phyloP scores from a whole-genome alignment of 2,888 invertebrate species.

The Pedicia rivosa region DNA sequence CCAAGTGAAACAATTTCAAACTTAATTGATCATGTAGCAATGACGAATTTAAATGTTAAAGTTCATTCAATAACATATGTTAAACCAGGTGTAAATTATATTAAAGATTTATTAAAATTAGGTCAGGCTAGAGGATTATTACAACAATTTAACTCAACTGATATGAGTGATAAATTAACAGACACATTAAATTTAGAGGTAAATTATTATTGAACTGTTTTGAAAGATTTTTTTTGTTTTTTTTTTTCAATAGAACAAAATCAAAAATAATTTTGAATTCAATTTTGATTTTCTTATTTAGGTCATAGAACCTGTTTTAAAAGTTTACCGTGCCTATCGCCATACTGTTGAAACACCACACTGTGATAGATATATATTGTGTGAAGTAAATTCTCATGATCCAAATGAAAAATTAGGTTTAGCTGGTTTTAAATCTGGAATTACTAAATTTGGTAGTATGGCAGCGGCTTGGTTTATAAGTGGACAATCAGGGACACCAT shows the following conservation, averaged over 20 bases:
- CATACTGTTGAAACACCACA: slow-evolving; percentile 50
- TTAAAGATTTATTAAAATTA: slow-evolving; percentile 52
- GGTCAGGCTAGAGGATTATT: slow-evolving; percentile 52
- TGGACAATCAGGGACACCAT: slow-evolving; percentile 53
- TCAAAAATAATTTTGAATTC: not conserved
- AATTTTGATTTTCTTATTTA: slow-evolving; percentile 13
- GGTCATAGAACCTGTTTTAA: slow-evolving; percentile 65
- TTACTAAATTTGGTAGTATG: slow-evolving; percentile 60
- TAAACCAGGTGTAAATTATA: slow-evolving; percentile 55
- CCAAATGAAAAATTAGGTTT: slow-evolving; percentile 37
- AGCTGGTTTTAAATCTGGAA: slow-evolving; percentile 50
- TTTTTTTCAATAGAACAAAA: not conserved
- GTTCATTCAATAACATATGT: slow-evolving; percentile 59
- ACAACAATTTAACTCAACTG: slow-evolving; percentile 48
- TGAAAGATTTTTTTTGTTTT: too few relatives aligned
- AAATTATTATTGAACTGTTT: slow-evolving; percentile 10
- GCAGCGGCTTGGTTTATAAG: slow-evolving; percentile 63
- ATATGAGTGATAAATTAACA: slow-evolving; percentile 57
- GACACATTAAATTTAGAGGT: slow-evolving; percentile 64
- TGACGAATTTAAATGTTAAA: slow-evolving; percentile 51
- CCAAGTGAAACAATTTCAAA: slow-evolving; percentile 56
- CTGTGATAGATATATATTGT: slow-evolving; percentile 65
- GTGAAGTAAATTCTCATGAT: slow-evolving; percentile 53
- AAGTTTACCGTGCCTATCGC: slow-evolving; percentile 65
- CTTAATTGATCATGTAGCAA: slow-evolving; percentile 49